Conservation (phyloP, 2,888 invertebrate genomes). For the Latheticus oryzae region DNA sequence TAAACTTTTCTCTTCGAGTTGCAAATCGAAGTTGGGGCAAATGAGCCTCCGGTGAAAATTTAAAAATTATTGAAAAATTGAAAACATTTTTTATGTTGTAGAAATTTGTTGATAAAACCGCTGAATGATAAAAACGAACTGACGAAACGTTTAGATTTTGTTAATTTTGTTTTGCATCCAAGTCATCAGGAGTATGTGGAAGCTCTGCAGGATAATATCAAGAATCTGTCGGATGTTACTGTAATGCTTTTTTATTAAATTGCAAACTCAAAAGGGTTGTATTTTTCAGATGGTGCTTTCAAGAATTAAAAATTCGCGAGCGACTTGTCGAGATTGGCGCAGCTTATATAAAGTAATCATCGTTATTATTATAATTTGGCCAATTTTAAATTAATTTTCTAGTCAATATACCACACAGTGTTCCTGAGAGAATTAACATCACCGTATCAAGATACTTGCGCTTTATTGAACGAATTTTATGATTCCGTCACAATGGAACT, state of each 20-base stretch:
- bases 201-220: conserved; percentile 72
- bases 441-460: conserved; percentile 65
- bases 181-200: conserved; percentile 73
- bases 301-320: conserved; percentile 74
- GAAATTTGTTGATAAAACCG: conserved; percentile 79
- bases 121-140: conserved; percentile 72
- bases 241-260: conserved; percentile 63
- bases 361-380: too few species aligned
- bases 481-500: conserved; percentile 68
- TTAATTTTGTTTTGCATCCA: conserved; percentile 75
- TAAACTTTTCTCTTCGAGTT: conserved; percentile 73
- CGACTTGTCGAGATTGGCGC: conserved; percentile 76
- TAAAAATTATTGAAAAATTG: neutral
- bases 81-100: too few species aligned
- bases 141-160: conserved; percentile 75
- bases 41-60: conserved; percentile 72
- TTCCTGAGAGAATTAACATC: conserved; percentile 76
- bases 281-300: conserved; percentile 71
- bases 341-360: conserved; percentile 76
- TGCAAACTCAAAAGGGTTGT: neutral
- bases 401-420: conserved; percentile 78
- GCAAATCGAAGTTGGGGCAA: conserved; percentile 77
- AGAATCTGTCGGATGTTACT: conserved; percentile 72
- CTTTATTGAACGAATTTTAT: conserved; percentile 69
- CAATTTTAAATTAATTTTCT: too few species aligned